Conservation (phyloP, 2,113 vertebrate genomes). For the Riparia riparia region DNA sequence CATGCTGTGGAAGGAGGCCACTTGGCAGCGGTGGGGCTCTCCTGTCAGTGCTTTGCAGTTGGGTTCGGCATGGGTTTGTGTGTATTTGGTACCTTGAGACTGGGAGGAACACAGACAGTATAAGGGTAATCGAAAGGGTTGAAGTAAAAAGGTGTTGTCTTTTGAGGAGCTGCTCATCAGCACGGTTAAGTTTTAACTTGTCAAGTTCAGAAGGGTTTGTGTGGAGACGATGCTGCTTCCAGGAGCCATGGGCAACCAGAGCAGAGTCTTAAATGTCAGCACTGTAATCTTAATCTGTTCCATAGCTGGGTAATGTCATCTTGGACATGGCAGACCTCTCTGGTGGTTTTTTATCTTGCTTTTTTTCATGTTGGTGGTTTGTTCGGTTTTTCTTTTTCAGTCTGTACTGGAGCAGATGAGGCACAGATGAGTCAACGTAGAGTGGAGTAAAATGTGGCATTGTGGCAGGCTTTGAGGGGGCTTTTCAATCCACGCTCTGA, state of each 20-base stretch:
- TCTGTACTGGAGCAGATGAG: background rate
- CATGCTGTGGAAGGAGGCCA: background rate
- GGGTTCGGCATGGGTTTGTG: background rate
- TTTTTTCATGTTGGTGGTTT: background rate
- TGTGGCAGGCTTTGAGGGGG: background rate
- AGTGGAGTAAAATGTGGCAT: background rate
- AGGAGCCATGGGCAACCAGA: background rate
- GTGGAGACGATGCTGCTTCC: background rate
- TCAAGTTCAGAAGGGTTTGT: background rate
- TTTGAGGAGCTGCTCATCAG: background rate
- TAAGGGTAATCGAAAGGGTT: background rate
- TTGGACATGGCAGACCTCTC: background rate
- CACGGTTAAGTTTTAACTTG: background rate
- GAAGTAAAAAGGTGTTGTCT: background rate
- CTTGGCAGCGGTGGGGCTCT: background rate
- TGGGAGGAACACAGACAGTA: background rate
- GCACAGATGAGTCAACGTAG: background rate
- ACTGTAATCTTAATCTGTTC: background rate
- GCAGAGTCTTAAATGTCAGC: background rate
- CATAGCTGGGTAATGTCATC: background rate
- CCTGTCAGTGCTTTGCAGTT: background rate
- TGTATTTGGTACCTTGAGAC: background rate
- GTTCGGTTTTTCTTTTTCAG: background rate
- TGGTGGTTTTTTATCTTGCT: background rate
- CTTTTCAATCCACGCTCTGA: background rate